Conservation (phyloP, 2,888 invertebrate genomes). For the Saturnia pavonia region DNA sequence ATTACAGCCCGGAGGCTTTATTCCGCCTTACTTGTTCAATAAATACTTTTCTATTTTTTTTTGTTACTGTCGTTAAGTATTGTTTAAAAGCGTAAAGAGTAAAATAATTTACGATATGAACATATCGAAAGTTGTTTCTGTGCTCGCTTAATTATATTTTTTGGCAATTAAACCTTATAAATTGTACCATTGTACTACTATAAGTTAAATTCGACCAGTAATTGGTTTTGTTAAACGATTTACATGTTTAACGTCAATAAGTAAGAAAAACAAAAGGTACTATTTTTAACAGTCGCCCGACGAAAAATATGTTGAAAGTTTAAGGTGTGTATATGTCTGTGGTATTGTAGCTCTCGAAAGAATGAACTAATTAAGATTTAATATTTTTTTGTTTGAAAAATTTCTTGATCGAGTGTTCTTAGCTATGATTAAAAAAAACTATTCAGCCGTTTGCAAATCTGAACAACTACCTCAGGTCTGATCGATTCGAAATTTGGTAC, state of each 20-base stretch:
- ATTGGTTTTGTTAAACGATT: neutral
- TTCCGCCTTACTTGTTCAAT: neutral
- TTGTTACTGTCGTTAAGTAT: neutral
- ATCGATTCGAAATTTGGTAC: no score
- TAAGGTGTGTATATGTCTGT: no score
- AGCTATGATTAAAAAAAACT: no score
- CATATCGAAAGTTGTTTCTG: neutral
- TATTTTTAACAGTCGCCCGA: no score
- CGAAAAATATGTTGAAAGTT: no score
- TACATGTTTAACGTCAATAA: neutral
- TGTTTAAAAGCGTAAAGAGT: neutral
- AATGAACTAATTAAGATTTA: no score
- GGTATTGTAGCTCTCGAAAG: no score
- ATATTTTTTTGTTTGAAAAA: no score
- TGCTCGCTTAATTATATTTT: neutral
- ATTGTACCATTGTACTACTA: neutral
- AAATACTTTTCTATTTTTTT: neutral
- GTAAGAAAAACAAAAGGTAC: no score
- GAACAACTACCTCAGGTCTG: no score
- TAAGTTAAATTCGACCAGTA: neutral
- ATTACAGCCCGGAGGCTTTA: conserved; percentile 30
- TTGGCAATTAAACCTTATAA: neutral
- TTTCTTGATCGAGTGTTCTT: no score
- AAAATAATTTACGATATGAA: conserved; percentile 4
- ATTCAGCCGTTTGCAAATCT: no score